Evolutionary conservation across 2,888 invertebrate species (phyloP), one percentile per base, ranked within the genome.

Genomic region (Pecten maximus): DNA sequence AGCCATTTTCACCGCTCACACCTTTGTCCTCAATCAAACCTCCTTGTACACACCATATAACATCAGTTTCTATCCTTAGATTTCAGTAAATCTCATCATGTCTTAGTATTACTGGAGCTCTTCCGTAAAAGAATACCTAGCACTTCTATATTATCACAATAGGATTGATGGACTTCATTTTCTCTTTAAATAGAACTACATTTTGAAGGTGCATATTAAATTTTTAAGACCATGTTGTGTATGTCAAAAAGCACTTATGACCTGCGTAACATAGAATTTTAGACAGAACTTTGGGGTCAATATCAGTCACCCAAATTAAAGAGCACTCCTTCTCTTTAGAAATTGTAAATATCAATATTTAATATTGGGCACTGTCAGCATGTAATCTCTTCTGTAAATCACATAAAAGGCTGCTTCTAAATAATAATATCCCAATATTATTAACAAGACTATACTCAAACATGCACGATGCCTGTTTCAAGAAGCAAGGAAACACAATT

Each of bases 71-170:
- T 74, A 28, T 74, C 74, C 23, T 2, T n/a, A n/a, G 60, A 23
- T 19, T 60, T 23, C 60, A 60, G 60, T 23, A 60, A 35, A 74
- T 74, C 44, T 44, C 74, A 35, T 6, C 6, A 54, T 74, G 6
- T 23, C 16, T 15, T 28, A 28, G n/a, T 74, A 74, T 35, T 74
- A 74, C 35, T 74, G 28, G 28, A 35, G 16, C 28, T 74, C 74
- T 23, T 35, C 6, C 23, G 4, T 74, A 35, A 74, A 35, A 74
- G 74, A 28, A 6, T 35, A 74, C 12, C 35, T 74, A 74, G 74
- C 74, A 74, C 74, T 74, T 74, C 35, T 74, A 28, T n/a, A n/a
- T 74, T 74, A 74, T 74, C 74, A 74, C 74, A 74, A 35, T 6
- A 35, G 74, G 74, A 6, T 10, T 23, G 12, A 35, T 35, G 15